Base-by-base conservation (phyloP, 2,797 vertebrate genomes). In the Dendrocincla tyrannina region DNA sequence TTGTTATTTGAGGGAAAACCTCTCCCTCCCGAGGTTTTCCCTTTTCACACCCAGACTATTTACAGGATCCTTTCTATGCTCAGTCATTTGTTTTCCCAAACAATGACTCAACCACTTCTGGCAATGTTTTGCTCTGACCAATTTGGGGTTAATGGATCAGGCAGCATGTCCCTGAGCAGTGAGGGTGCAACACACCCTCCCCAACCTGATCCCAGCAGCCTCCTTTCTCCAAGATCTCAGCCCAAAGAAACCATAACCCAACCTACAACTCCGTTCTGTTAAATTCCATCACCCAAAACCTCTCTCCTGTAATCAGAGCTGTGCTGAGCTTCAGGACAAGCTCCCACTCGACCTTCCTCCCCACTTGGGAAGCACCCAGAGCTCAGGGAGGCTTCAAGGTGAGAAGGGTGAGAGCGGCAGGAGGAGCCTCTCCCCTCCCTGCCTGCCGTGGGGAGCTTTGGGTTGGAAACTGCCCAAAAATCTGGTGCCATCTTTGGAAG, bases 251-350 rank as follows among this genome's bases (percentile, higher is more conserved):
- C 19, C 4, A 24, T 49, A 68, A n/a, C 35, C 20, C 6, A 52
- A 18, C 17, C 62, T 11, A 28, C 39, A 27, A 0, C 15, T 35
- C 42, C 2, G 0, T 1, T 11, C 33, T 5, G 0, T 2, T 6
- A 7, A 27, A 13, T 20, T 16, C 25, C 30, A 13, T 2, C 11
- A 0, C 49, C 30, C 39, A 24, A 44, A 44, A 5, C 4, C 35
- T 46, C 37, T 15, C 32, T 41, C 37, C 24, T 33, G 2, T 3
- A 14, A 6, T 0, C 2, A 1, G 70, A 55, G 56, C 37, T 25
- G 15, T 3, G 4, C 12, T 0, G 2, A 72, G 42, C 83, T 55
- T 37, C 53, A 10, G 69, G 59, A 67, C 30, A 17, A 63, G 53
- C 63, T 64, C 67, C 33, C 60, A 11, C 50, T 33, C 4, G 2